Percentiles rank a stretch among this genome's conserved stretches.
Evolutionary conservation across 2,797 vertebrate species (phyloP).

Genomic region (Bradypodion ventrale): DNA sequence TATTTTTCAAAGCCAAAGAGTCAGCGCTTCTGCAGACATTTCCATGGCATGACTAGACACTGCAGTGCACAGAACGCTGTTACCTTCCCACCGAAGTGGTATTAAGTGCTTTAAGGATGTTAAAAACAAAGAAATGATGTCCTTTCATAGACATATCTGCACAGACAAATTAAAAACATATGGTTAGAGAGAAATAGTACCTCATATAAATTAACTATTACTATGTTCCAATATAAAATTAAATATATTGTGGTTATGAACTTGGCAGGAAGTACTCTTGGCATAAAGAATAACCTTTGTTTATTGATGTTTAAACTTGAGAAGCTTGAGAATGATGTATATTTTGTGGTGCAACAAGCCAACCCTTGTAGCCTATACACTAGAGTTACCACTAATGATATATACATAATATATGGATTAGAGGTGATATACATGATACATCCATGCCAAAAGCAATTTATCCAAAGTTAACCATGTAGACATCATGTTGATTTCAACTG

Average conservation of each 20-base stretch:
- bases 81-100: too few relatives aligned
- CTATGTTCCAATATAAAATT: constrained; percentile 60
- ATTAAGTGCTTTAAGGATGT: too few relatives aligned
- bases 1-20: too few relatives aligned
- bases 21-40: too few relatives aligned
- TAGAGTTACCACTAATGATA: constrained; percentile 23
- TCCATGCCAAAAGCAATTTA: not conserved
- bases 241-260: constrained; percentile 59
- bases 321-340: constrained; percentile 39
- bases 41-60: too few relatives aligned
- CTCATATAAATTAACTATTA: constrained; percentile 54
- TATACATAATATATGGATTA: constrained; percentile 23
- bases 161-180: constrained; percentile 64
- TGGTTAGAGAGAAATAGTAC: constrained; percentile 54
- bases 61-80: too few relatives aligned
- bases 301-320: constrained; percentile 51
- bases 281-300: constrained; percentile 37
- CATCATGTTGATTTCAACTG: not conserved
- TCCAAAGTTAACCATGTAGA: not conserved
- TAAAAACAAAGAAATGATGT: constrained; percentile 18
- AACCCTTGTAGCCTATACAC: constrained; percentile 4
- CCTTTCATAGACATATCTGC: constrained; percentile 45
- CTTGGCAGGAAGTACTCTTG: constrained; percentile 17
- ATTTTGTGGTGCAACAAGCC: constrained; percentile 38
- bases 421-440: not conserved